These are phyloP conservation scores for Ferrisia virgata DNA, from an alignment of 2,888 invertebrate species.

Conservation along the genomic window DNA sequence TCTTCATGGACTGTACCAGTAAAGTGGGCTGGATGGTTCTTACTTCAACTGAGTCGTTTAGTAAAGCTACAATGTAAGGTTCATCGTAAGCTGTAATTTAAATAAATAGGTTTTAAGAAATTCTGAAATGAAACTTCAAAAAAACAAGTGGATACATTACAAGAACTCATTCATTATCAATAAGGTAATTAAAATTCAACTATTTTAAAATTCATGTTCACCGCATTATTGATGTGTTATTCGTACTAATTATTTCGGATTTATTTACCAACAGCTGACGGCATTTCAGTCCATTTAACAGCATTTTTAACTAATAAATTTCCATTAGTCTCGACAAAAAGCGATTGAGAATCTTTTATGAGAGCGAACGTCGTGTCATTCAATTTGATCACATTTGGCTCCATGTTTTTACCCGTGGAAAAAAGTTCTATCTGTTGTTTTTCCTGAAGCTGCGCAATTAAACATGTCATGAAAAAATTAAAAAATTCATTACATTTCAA, in stretches of 20 bases:
- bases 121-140: neutral
- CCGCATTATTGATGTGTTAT: no score
- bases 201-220: no score
- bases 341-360: slow-evolving; percentile 81
- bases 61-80: slow-evolving; percentile 83
- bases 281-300: slow-evolving; percentile 76
- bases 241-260: neutral
- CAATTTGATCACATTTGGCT: slow-evolving; percentile 78
- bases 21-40: slow-evolving; percentile 78
- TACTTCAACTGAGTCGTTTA: slow-evolving; percentile 79
- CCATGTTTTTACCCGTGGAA: slow-evolving; percentile 76
- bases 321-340: slow-evolving; percentile 75
- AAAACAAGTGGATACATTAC: no score
- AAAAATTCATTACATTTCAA: neutral
- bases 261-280: slow-evolving; percentile 63
- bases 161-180: no score
- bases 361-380: slow-evolving; percentile 74
- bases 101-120: neutral
- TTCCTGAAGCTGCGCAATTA: neutral
- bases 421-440: slow-evolving; percentile 58
- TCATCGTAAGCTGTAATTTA: slow-evolving; percentile 76
- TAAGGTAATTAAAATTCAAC: no score
- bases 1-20: slow-evolving; percentile 74
- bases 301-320: slow-evolving; percentile 68
- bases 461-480: neutral